Conservation (phyloP, 2,797 vertebrate genomes). For the Platalea minor region DNA sequence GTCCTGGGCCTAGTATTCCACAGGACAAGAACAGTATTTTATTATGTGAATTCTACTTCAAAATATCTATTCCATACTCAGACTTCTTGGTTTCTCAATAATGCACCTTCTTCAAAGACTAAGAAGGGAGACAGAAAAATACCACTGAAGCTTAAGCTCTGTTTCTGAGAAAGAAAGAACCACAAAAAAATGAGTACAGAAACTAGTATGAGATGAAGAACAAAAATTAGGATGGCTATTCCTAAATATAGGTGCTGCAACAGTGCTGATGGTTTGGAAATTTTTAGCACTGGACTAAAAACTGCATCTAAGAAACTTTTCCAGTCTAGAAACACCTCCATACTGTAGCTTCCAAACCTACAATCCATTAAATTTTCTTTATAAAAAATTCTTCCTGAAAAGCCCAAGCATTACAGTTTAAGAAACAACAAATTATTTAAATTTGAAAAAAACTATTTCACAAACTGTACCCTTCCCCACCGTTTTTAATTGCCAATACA, state of each 20-base stretch:
- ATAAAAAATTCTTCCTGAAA: background rate
- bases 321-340: background rate
- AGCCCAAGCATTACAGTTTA: background rate
- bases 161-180: background rate
- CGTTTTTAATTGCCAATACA: background rate
- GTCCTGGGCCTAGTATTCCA: background rate
- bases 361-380: background rate
- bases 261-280: background rate
- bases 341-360: background rate
- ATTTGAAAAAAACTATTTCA: background rate
- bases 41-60: background rate
- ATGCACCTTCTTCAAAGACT: background rate
- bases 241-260: background rate
- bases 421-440: background rate
- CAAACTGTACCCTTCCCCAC: background rate
- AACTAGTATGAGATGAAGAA: background rate
- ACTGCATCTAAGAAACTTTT: background rate
- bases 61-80: background rate
- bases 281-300: background rate
- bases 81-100: background rate
- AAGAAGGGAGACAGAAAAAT: background rate
- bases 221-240: background rate
- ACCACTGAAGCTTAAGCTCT: background rate
- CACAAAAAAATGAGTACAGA: background rate
- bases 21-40: background rate